These are phyloP conservation scores for Abrostola tripartita DNA, from an alignment of 2,888 invertebrate species.

Conservation along the genomic window DNA sequence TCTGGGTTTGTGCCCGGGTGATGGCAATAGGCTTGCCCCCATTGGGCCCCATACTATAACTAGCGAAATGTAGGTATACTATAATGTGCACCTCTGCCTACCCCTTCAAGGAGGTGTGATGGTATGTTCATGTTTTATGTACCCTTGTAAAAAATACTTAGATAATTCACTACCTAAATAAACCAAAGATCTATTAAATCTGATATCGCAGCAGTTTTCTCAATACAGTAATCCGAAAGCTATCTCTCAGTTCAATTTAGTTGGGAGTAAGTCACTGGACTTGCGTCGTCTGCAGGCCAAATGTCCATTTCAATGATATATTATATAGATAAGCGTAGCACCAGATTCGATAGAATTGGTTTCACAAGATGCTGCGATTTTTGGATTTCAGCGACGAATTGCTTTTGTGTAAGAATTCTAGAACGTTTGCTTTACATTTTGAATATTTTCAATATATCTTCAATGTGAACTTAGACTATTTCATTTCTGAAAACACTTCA, in stretches of 20 bases:
- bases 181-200: background rate
- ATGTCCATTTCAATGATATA: slow-evolving; percentile 38
- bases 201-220: background rate
- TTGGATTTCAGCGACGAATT: slow-evolving; percentile 12
- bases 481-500: too few species aligned
- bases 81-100: too few species aligned
- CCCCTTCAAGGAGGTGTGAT: too few species aligned
- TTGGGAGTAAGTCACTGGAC: slow-evolving; percentile 24
- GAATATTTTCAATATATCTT: too few species aligned
- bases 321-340: slow-evolving; percentile 34
- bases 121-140: too few species aligned
- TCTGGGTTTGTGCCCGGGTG: too few species aligned
- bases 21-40: too few species aligned
- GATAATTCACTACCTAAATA: background rate
- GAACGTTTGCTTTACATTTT: background rate
- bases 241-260: slow-evolving; percentile 9
- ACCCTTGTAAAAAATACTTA: too few species aligned
- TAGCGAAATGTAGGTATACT: too few species aligned
- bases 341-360: slow-evolving; percentile 22
- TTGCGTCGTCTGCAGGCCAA: slow-evolving; percentile 28
- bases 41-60: too few species aligned
- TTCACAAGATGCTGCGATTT: slow-evolving; percentile 6
- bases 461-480: too few species aligned
- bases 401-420: background rate
- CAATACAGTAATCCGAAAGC: background rate